phyloP scores from a whole-genome alignment of 2,797 vertebrate species.

The Neosalanx taihuensis region DNA sequence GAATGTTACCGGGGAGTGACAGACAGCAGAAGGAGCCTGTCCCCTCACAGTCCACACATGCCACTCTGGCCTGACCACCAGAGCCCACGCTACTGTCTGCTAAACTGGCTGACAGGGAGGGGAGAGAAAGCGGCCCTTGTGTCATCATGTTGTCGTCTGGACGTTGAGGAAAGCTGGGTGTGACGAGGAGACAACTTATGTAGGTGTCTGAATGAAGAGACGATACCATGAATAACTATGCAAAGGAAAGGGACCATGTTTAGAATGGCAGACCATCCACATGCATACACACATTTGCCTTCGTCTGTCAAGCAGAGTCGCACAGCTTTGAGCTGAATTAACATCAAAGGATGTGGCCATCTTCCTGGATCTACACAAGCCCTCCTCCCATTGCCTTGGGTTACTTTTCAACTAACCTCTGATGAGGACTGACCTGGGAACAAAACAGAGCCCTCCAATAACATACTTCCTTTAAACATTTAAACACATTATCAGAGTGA shows the following conservation, averaged over 20 bases:
- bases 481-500: neutral
- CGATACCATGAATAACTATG: constrained; percentile 22
- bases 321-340: too few relatives aligned
- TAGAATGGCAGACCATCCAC: neutral
- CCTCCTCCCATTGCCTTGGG: neutral
- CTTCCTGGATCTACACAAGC: too few relatives aligned
- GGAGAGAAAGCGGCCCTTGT: constrained; percentile 52
- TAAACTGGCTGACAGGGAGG: constrained; percentile 70
- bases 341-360: too few relatives aligned
- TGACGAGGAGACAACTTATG: constrained; percentile 28
- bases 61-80: constrained; percentile 73
- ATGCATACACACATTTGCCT: neutral
- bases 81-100: constrained; percentile 73
- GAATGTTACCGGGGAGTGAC: constrained; percentile 81
- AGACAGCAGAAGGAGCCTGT: constrained; percentile 79
- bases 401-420: neutral
- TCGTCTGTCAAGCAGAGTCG: too few relatives aligned
- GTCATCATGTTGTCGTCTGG: constrained; percentile 53
- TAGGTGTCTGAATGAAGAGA: constrained; percentile 23
- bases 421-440: neutral
- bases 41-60: constrained; percentile 73
- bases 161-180: constrained; percentile 36
- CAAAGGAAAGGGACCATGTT: neutral
- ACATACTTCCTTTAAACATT: neutral
- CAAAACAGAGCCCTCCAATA: neutral